Evolutionary conservation across 2,888 invertebrate genomes (phyloP).

Genomic region (Chrysolina americana): DNA sequence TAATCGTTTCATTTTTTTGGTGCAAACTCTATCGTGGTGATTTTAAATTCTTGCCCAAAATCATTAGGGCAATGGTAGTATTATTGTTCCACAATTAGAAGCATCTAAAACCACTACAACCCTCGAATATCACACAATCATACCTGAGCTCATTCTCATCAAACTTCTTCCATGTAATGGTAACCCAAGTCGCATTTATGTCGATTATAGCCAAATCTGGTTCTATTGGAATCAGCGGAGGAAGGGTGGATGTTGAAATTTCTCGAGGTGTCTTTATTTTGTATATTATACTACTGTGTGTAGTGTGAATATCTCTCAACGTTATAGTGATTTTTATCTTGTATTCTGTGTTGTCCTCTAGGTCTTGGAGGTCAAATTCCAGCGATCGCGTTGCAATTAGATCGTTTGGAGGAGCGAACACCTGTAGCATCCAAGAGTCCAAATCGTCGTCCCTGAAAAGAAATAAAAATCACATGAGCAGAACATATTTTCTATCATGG

Average conservation of each 20-base stretch:
- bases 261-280: constrained; percentile 80
- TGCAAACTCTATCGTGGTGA: too few relatives aligned
- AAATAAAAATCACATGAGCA: not conserved
- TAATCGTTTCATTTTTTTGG: too few relatives aligned
- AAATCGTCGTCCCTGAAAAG: constrained; percentile 73
- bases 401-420: constrained; percentile 89
- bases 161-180: constrained; percentile 87
- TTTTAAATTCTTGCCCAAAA: too few relatives aligned
- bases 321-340: constrained; percentile 86
- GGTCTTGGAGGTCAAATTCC: constrained; percentile 85
- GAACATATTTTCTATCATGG: not conserved
- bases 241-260: constrained; percentile 71
- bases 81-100: too few relatives aligned
- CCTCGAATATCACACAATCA: not conserved
- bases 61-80: too few relatives aligned
- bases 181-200: constrained; percentile 84
- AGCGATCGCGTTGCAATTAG: constrained; percentile 88
- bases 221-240: constrained; percentile 78
- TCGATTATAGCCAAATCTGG: constrained; percentile 82
- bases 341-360: constrained; percentile 86
- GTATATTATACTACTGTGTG: constrained; percentile 84
- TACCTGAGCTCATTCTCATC: constrained; percentile 79
- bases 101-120: not conserved
- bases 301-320: constrained; percentile 82
- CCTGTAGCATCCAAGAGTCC: constrained; percentile 85